Evolutionary conservation across 2,888 invertebrate genomes (phyloP), one percentile per base, ranked within the genome.

Genomic region (Morpho helenor): DNA sequence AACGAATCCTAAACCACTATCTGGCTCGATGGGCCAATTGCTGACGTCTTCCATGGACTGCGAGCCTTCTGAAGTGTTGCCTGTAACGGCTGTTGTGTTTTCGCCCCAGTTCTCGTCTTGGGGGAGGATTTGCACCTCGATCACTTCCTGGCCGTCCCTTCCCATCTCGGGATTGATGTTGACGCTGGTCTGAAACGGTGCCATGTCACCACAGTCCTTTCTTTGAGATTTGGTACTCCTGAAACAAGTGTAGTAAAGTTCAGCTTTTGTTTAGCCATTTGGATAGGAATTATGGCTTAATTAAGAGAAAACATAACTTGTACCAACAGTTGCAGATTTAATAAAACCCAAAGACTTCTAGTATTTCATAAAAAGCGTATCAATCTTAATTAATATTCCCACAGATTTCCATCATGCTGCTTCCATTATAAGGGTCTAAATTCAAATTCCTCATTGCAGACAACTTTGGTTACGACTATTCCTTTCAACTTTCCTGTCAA

Each of bases 71-170:
- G 97, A 98, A 1, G 98, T 98, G 75, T 98, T 98, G 8, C 98
- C 98, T 0, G 99, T 99, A 42, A 99, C 95, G 0, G 98, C 98
- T 0, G 99, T 99, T 0, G 98, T 98, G 74, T 97, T 98, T 82
- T 99, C 99, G n/a, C 97, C 98, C 99, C 99, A 99, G 82, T 98
- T 98, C 76, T 99, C 99, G 86, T 99, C 99, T 87, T 98, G 96
- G 0, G 98, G 98, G 59, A 98, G 87, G 67, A 98, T 98, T 89
- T 98, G 98, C 44, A 98, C 98, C 89, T 98, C 98, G 52, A 98
- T 98, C 8, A 97, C 96, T 85, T 98, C 97, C 77, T 97, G 97
- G 0, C 96, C 96, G 64, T 96, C 95, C 56, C 94, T 85, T 2
- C 92, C 91, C 67, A 95, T 95, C 66, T 96, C 96, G 22, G 94